Base-by-base conservation (phyloP, 2,888 invertebrate species). In the Metellina segmentata region DNA sequence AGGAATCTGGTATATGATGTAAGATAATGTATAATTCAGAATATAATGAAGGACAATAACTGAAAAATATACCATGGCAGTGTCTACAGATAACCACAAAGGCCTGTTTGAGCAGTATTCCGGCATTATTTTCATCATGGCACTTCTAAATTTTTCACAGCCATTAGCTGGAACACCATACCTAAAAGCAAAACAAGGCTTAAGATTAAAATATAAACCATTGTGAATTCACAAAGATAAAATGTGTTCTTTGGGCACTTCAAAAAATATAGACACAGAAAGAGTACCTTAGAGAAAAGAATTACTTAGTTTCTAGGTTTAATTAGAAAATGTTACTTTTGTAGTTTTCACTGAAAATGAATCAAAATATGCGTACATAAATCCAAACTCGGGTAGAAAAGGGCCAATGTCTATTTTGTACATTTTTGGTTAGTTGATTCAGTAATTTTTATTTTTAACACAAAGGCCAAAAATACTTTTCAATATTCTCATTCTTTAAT, bases 51-150 rank as follows among this genome's bases (percentile, higher is more conserved):
- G 49, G 48, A 53, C 8, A 83, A 70, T 74, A 1, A 8, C 48
- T 16, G 61, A 2, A 74, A 19, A 53, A 8, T 11, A 75, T 89
- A 95, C 97, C 98, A 98, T 98, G 0, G 97, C 97, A 7, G 98
- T 98, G 94, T 99, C 98, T 0, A 98, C 97, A 0, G 98, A 97
- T 89, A 99, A 95, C 98, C 98, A 98, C 52, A 98, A 96, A 7
- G 94, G 94, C 70, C 98, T 97, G 94, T 97, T 97, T 94, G 97
- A 97, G 93, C 97, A 97, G 93, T 97, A 97, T 1, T 97, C 96
- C 0, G 98, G 98, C 86, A 97, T 97, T 86, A 98, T 95, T 78
- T 96, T 96, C 52, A 96, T 96, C 81, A 98, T 96, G 0, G 97
- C 97, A n/a, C 96, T 94, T 20, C 97, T 96, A 94, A 99, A 98